Evolutionary conservation across 2,888 invertebrate species (phyloP).

Genomic region (Tethea ocularis): DNA sequence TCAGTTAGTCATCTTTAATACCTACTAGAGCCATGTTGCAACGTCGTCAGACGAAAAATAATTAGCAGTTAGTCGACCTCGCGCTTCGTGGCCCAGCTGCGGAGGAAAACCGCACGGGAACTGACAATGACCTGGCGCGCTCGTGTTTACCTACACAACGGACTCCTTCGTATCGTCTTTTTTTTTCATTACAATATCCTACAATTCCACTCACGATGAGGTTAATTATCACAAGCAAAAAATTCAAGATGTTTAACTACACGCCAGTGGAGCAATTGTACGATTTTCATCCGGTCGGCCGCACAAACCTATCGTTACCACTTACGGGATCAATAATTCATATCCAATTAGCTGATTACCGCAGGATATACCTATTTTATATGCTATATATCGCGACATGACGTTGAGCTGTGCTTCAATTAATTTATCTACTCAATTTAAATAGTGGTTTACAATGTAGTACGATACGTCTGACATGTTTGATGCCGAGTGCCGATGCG

Average conservation of each 20-base stretch:
- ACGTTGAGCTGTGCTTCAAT: conserved; percentile 55
- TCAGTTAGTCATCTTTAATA: conserved; percentile 52
- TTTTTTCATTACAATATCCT: conserved; percentile 24
- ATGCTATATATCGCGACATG: conserved; percentile 46
- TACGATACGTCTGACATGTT: conserved; percentile 65
- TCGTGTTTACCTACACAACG: conserved; percentile 27
- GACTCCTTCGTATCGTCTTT: conserved; percentile 31
- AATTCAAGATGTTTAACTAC: conserved; percentile 40
- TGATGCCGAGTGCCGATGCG: conserved; percentile 69
- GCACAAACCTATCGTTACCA: conserved; percentile 56
- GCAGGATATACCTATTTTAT: conserved; percentile 51
- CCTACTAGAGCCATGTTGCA: conserved; percentile 23
- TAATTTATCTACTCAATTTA: conserved; percentile 63
- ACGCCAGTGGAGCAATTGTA: conserved; percentile 32
- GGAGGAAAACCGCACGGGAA: conserved; percentile 67
- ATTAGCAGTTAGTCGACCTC: conserved; percentile 73
- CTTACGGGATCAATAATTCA: conserved; percentile 68
- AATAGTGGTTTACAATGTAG: conserved; percentile 71
- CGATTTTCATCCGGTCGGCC: conserved; percentile 47
- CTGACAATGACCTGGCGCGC: conserved; percentile 66
- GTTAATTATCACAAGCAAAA: conserved; percentile 40
- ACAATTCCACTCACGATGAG: conserved; percentile 21
- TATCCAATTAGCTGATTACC: conserved; percentile 72
- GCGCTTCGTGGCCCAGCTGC: conserved; percentile 37
- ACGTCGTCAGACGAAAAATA: conserved; percentile 62